phyloP scores from a whole-genome alignment of 1,140 invertebrate species.

The Ceratosolen fusciceps region DNA sequence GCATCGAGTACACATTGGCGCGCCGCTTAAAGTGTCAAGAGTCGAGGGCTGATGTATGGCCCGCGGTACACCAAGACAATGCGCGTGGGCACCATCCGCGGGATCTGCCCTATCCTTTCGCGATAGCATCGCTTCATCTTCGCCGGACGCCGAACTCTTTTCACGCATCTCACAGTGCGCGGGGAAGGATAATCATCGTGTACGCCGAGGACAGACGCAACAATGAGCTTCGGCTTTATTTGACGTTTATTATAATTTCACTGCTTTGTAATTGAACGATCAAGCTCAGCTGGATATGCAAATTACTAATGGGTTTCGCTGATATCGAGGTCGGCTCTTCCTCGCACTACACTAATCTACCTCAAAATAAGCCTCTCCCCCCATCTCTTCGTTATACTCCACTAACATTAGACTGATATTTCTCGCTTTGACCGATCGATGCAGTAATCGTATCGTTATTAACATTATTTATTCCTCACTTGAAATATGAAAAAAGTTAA shows the following conservation, averaged over 20 bases:
- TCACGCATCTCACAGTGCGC: background rate
- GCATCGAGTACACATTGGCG: background rate
- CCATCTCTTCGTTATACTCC: too few species aligned
- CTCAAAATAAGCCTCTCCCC: background rate
- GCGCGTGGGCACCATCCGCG: conserved; percentile 47
- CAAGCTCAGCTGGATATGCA: conserved; percentile 24
- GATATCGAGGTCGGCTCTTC: background rate
- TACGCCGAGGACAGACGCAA: background rate
- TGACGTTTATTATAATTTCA: conserved; percentile 15
- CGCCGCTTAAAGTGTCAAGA: background rate
- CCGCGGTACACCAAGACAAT: conserved; percentile 47
- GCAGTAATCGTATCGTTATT: too few species aligned
- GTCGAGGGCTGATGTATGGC: conserved; percentile 22
- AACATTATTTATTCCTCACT: background rate
- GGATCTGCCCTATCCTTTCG: conserved; percentile 50
- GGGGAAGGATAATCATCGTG: background rate
- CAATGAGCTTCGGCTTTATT: conserved; percentile 20
- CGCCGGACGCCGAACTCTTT: background rate
- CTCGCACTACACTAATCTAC: background rate
- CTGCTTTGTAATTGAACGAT: conserved; percentile 34
- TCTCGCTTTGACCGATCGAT: too few species aligned
- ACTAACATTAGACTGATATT: too few species aligned
- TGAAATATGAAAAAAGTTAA: background rate
- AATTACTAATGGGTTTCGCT: conserved; percentile 30
- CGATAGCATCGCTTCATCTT: conserved; percentile 51